Percentiles rank a stretch among this genome's conserved stretches.
phyloP scores from a whole-genome alignment of 2,888 invertebrate genomes.

The Harmothoe impar region DNA sequence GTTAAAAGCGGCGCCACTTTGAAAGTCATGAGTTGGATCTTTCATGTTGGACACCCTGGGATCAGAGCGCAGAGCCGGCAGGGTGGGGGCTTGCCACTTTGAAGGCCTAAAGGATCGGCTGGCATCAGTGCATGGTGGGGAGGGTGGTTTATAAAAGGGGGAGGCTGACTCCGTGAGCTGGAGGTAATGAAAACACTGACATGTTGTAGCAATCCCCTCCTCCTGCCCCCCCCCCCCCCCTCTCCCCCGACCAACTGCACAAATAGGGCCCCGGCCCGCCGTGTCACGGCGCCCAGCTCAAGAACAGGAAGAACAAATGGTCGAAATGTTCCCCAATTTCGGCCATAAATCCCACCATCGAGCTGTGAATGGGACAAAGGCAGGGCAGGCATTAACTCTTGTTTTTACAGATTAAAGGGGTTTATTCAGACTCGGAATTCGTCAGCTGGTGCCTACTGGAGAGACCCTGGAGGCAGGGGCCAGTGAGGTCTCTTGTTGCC shows the following conservation, averaged over 20 bases:
- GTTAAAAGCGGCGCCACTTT: neutral
- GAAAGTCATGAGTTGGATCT: slow-evolving; percentile 14
- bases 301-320: slow-evolving; percentile 1
- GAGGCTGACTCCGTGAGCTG: neutral
- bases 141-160: no score
- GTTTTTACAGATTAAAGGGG: no score
- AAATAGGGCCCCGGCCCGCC: neutral
- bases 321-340: neutral
- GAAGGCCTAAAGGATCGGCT: no score
- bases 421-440: neutral
- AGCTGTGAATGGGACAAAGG: no score
- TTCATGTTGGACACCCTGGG: neutral
- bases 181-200: neutral
- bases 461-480: neutral
- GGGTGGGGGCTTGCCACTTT: no score
- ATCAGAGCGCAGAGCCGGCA: no score
- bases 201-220: neutral
- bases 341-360: no score
- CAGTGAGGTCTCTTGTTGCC: neutral
- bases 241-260: neutral
- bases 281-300: neutral
- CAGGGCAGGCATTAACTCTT: no score
- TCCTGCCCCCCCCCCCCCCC: neutral
- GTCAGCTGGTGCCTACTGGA: neutral
- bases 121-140: no score